Evolutionary conservation across 1,140 invertebrate species (phyloP).

Genomic region (Philopotamus ludificatus): DNA sequence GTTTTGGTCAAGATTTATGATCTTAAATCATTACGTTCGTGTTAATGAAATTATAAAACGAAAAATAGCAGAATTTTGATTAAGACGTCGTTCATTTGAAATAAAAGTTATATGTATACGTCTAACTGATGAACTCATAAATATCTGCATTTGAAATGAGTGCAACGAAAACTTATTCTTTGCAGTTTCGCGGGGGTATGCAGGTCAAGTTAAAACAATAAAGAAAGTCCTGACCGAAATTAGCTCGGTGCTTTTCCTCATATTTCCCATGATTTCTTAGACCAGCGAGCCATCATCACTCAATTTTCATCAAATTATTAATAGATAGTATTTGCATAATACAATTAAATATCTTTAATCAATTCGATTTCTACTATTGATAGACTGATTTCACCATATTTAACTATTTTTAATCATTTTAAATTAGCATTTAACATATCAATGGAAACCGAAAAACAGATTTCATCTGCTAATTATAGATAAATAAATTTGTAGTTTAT

Average conservation of each 20-base stretch:
- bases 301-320: neutral
- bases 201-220: neutral
- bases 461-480: no score
- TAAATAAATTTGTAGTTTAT: no score
- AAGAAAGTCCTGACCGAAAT: slow-evolving; percentile 9
- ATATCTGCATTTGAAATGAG: neutral
- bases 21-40: no score
- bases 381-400: neutral
- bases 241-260: slow-evolving; percentile 10
- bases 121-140: neutral
- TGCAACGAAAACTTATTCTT: neutral
- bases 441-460: no score
- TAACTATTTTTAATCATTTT: neutral
- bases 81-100: no score
- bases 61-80: no score
- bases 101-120: no score
- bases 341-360: neutral
- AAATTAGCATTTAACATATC: neutral
- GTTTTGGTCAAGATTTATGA: neutral
- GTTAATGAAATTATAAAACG: no score
- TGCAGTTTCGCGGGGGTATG: neutral
- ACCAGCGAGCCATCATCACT: neutral
- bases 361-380: neutral
- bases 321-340: neutral
- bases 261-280: neutral